Conservation (phyloP, 1,140 invertebrate species). For the Saccostrea echinata region DNA sequence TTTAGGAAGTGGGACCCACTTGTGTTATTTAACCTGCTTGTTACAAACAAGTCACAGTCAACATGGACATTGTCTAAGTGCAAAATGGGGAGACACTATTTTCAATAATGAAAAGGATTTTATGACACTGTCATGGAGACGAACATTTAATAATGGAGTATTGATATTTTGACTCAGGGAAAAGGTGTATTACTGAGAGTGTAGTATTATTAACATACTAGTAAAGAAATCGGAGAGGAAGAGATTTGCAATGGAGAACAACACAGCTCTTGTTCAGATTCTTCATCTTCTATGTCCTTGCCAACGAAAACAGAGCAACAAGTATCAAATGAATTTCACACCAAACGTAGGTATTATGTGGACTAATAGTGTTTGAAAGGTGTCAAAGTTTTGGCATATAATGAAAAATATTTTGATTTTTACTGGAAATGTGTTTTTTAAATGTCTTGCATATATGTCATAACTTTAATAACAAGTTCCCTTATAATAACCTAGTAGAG, state of each 20-base stretch:
- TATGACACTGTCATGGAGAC: constrained; percentile 25
- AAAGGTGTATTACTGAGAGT: background rate
- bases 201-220: background rate
- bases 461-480: background rate
- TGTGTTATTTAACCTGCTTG: background rate
- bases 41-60: background rate
- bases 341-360: constrained; percentile 2
- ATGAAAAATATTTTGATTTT: background rate
- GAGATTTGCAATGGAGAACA: constrained; percentile 2
- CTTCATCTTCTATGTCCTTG: constrained; percentile 19
- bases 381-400: background rate
- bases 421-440: background rate
- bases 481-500: background rate
- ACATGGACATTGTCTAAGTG: background rate
- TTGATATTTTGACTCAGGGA: constrained; percentile 1
- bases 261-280: constrained; percentile 11
- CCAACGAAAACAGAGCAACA: constrained; percentile 16
- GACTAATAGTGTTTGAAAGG: background rate
- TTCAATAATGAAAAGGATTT: background rate
- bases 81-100: background rate
- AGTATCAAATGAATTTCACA: background rate
- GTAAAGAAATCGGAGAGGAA: background rate
- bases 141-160: background rate
- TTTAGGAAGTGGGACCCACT: constrained; percentile 22
- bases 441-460: background rate